These are phyloP conservation scores for Pristiophorus japonicus DNA, from an alignment of 2,113 vertebrate species.

Conservation along the genomic window DNA sequence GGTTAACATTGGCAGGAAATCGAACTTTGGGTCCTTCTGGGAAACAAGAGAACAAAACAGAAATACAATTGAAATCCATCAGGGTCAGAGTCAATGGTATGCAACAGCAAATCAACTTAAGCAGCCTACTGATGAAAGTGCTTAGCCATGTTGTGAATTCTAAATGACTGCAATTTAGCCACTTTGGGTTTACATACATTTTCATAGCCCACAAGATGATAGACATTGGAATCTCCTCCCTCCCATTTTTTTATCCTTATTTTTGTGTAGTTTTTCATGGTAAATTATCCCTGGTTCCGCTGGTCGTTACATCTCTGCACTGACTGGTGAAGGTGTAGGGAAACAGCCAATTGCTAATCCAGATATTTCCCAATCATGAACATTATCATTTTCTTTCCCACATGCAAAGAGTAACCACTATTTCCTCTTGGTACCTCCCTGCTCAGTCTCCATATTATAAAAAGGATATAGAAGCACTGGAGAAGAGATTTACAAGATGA, in stretches of 20 bases:
- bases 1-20: conserved; percentile 52
- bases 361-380: background rate
- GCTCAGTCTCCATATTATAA: background rate
- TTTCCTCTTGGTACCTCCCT: too few species aligned
- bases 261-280: background rate
- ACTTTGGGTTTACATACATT: background rate
- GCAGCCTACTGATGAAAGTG: background rate
- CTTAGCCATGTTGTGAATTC: background rate
- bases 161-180: background rate
- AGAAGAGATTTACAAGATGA: background rate
- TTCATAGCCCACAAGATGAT: background rate
- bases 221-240: background rate
- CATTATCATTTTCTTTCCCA: background rate
- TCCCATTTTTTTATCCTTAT: background rate
- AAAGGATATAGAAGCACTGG: background rate
- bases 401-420: background rate
- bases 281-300: background rate
- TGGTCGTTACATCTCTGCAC: background rate
- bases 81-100: background rate
- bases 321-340: background rate
- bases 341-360: background rate
- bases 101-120: background rate
- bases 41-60: background rate
- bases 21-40: background rate
- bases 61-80: background rate